A percentile compares a stretch with the other conserved stretches of the same genome.
Evolutionary conservation across 2,113 vertebrate genomes (phyloP).

Genomic region (Etheostoma cragini): DNA sequence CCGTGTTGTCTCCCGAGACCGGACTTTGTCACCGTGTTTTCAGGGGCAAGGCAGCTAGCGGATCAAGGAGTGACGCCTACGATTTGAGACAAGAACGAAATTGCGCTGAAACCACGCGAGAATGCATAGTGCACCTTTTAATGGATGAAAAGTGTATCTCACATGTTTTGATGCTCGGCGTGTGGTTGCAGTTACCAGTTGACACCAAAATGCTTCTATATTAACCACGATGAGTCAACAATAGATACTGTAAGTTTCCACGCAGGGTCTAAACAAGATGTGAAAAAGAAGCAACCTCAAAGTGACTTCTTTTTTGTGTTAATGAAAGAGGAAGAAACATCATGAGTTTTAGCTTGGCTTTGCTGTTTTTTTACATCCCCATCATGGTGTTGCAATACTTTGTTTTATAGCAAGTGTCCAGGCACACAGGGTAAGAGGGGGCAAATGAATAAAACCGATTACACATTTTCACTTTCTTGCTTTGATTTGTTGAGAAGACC

Average conservation of each 20-base stretch:
- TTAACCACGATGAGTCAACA: background rate
- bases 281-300: background rate
- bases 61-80: too few species aligned
- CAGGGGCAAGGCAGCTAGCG: too few species aligned
- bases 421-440: background rate
- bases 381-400: background rate
- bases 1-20: too few species aligned
- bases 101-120: too few species aligned
- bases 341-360: background rate
- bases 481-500: background rate
- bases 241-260: background rate
- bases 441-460: background rate
- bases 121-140: too few species aligned
- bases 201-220: background rate
- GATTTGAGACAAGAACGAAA: too few species aligned
- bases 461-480: background rate
- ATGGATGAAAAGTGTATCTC: background rate
- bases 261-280: background rate
- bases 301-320: background rate
- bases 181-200: background rate
- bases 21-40: too few species aligned
- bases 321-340: constrained; percentile 1
- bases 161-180: background rate
- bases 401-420: background rate
- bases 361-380: background rate